These are phyloP conservation scores for Myiothlypis coronata DNA, from an alignment of 2,797 vertebrate species.

Conservation along the genomic window DNA sequence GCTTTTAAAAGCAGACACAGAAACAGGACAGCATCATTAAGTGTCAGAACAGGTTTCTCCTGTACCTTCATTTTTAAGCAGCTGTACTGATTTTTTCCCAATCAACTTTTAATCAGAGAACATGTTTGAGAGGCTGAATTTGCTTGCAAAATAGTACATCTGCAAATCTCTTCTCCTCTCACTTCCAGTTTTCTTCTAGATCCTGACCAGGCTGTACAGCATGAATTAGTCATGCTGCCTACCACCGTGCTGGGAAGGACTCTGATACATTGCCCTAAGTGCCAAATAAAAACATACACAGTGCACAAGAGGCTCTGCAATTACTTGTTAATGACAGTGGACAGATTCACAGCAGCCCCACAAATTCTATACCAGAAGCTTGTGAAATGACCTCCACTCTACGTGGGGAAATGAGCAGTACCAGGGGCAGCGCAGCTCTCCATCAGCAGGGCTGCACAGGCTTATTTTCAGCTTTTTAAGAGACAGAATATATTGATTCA, in stretches of 20 bases:
- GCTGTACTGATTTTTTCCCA: not conserved
- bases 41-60: not conserved
- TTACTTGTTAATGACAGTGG: not conserved
- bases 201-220: not conserved
- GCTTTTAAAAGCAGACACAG: not conserved
- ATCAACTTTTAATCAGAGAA: not conserved
- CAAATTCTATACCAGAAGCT: not conserved
- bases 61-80: not conserved
- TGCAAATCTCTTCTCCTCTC: not conserved
- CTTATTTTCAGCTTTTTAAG: not conserved
- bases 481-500: not conserved
- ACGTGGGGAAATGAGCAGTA: rapidly evolving
- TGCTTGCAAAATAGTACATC: not conserved
- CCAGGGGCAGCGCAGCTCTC: not conserved
- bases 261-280: not conserved
- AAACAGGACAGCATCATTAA: not conserved
- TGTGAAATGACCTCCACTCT: not conserved
- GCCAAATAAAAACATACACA: not conserved
- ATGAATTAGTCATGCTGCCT: not conserved
- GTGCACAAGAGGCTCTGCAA: not conserved
- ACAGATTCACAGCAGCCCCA: not conserved
- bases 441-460: not conserved
- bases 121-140: not conserved
- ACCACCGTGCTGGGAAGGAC: not conserved
- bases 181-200: not conserved